Conservation (phyloP, 2,888 invertebrate species). For the Oscheius sp. region DNA sequence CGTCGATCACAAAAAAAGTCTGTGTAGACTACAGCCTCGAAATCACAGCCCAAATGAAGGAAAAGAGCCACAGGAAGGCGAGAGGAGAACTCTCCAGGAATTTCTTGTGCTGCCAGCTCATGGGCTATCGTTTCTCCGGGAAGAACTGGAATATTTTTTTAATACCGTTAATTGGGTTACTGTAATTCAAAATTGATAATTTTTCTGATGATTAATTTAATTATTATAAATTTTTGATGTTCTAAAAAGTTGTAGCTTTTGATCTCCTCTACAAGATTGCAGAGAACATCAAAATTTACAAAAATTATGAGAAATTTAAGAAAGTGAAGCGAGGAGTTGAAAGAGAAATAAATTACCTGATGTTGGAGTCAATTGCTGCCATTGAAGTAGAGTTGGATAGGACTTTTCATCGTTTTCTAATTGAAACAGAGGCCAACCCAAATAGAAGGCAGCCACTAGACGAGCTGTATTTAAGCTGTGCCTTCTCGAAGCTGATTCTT, state of each 20-base stretch:
- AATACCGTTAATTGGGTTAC: too few species aligned
- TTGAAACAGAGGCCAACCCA: conserved; percentile 18
- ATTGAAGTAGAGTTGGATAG: conserved; percentile 15
- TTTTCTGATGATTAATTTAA: too few species aligned
- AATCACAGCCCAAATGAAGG: conserved; percentile 33
- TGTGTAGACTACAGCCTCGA: conserved; percentile 45
- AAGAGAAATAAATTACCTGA: background rate
- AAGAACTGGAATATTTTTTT: background rate
- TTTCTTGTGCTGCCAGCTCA: conserved; percentile 27
- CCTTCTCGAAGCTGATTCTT: background rate
- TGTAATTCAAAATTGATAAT: too few species aligned
- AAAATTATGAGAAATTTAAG: too few species aligned
- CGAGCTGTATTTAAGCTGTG: conserved; percentile 1
- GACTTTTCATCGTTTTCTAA: background rate
- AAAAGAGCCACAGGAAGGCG: conserved; percentile 45
- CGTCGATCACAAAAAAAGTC: conserved; percentile 48
- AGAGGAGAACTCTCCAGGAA: conserved; percentile 44
- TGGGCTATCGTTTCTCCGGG: background rate
- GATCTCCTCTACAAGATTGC: too few species aligned
- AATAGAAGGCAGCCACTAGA: conserved; percentile 23
- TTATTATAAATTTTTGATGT: too few species aligned
- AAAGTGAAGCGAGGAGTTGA: too few species aligned
- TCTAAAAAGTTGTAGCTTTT: too few species aligned
- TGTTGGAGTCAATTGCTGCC: conserved; percentile 4
- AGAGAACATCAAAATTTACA: too few species aligned